Conservation (phyloP, 2,888 invertebrate species). For the Agonum fuliginosum region DNA sequence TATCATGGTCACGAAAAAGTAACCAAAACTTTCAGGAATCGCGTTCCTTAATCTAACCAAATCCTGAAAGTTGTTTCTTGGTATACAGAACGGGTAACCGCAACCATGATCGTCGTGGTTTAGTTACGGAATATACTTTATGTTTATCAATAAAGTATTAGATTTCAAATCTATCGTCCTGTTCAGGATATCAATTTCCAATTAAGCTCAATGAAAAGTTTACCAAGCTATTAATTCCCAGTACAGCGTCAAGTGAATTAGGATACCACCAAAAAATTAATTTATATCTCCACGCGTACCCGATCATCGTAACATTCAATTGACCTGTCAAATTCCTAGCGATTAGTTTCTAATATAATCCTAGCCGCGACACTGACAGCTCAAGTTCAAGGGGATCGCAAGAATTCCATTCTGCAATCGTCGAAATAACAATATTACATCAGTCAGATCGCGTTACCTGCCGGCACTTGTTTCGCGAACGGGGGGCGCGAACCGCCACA, state of each 20-base stretch:
- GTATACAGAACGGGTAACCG: too few relatives aligned
- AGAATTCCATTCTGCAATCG: constrained; percentile 18
- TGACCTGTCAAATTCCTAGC: not conserved
- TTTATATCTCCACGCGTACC: not conserved
- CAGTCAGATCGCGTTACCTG: constrained; percentile 23
- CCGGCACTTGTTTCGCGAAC: constrained; percentile 8
- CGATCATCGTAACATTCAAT: not conserved
- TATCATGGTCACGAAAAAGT: too few relatives aligned
- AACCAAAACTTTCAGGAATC: too few relatives aligned
- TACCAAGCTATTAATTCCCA: not conserved
- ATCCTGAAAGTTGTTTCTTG: too few relatives aligned
- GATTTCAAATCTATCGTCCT: too few relatives aligned
- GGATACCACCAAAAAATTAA: not conserved
- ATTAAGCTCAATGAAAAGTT: too few relatives aligned
- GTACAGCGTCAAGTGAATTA: not conserved
- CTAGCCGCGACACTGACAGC: not conserved
- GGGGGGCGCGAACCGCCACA: constrained; percentile 56
- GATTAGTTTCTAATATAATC: not conserved
- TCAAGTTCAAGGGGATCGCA: constrained; percentile 49
- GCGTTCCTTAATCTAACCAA: too few relatives aligned
- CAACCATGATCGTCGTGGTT: too few relatives aligned
- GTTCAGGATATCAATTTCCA: too few relatives aligned
- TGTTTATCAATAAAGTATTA: too few relatives aligned
- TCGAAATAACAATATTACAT: constrained; percentile 50
- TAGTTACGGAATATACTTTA: too few relatives aligned